Conservation (phyloP, 2,888 invertebrate genomes). For the Scaptomyza caliginosa region DNA sequence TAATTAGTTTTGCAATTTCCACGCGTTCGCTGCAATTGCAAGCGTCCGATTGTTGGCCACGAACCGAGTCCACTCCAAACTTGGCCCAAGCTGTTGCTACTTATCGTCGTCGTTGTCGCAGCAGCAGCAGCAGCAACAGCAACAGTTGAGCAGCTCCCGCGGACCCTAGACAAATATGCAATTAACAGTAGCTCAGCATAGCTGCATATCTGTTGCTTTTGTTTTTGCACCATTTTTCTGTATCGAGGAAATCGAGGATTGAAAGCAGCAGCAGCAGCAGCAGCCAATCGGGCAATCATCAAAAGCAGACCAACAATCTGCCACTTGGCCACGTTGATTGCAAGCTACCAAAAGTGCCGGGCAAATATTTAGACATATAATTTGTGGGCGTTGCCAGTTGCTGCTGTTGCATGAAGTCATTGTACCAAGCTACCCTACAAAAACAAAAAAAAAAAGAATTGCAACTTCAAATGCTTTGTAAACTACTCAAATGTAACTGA, state of each 20-base stretch:
- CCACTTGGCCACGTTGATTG: slow-evolving; percentile 63
- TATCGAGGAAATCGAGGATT: slow-evolving; percentile 53
- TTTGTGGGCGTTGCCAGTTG: slow-evolving; percentile 66
- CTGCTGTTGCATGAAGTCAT: slow-evolving; percentile 41
- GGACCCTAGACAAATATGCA: slow-evolving; percentile 76
- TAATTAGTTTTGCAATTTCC: slow-evolving; percentile 80
- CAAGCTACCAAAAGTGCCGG: slow-evolving; percentile 68
- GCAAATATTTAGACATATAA: slow-evolving; percentile 72
- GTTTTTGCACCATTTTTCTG: slow-evolving; percentile 34
- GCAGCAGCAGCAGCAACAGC: slow-evolving; percentile 23
- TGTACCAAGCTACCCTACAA: slow-evolving; percentile 42
- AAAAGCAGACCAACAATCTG: slow-evolving; percentile 51
- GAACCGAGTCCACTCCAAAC: slow-evolving; percentile 10
- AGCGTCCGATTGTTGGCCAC: slow-evolving; percentile 20
- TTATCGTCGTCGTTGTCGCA: slow-evolving; percentile 50
- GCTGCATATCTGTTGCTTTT: slow-evolving; percentile 38
- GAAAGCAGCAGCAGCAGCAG: slow-evolving; percentile 12
- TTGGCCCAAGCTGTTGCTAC: slow-evolving; percentile 65
- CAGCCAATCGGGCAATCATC: slow-evolving; percentile 56
- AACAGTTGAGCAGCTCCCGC: slow-evolving; percentile 64
- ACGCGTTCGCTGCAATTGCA: slow-evolving; percentile 67
- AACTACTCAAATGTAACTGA: slow-evolving; percentile 65
- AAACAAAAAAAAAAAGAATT: slow-evolving; percentile 6
- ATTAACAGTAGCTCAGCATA: slow-evolving; percentile 57
- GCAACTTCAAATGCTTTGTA: slow-evolving; percentile 44